phyloP scores from a whole-genome alignment of 2,113 vertebrate species.

The Daboia siamensis region DNA sequence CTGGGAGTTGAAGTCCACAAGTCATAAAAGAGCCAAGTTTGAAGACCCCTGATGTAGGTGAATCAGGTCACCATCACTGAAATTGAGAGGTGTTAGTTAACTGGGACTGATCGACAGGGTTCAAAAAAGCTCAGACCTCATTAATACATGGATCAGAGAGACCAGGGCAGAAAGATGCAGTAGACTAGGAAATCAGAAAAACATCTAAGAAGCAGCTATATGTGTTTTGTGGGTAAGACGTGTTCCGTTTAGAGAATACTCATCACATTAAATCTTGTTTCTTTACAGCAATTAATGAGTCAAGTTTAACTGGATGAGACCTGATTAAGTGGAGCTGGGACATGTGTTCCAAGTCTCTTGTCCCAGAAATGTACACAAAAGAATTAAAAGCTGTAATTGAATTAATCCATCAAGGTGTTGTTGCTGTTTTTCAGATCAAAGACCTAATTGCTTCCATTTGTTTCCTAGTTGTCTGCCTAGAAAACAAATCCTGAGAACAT shows the following conservation, averaged over 20 bases:
- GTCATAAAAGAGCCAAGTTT: too few species aligned
- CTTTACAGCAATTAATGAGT: background rate
- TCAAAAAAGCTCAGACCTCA: background rate
- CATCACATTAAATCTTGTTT: background rate
- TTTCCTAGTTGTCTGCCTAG: background rate
- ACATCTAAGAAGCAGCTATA: background rate
- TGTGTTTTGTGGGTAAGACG: background rate
- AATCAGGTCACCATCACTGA: background rate
- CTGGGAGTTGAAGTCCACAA: too few species aligned
- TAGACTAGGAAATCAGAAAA: background rate
- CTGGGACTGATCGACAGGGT: background rate
- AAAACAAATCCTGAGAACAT: slow-evolving; percentile 31
- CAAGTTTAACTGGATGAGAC: background rate
- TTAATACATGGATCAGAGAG: background rate
- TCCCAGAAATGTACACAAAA: too few species aligned
- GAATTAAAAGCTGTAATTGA: background rate
- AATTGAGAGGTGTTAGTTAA: background rate
- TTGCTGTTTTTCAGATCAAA: slow-evolving; percentile 40
- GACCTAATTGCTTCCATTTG: slow-evolving; percentile 1
- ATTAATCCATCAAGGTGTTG: background rate
- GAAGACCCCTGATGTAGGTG: background rate
- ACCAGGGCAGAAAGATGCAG: too few species aligned
- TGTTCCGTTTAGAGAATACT: background rate
- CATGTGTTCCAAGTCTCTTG: background rate
- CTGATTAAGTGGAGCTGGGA: background rate